These are phyloP conservation scores for Setipinna tenuifilis DNA, from an alignment of 2,797 vertebrate species.

Conservation along the genomic window DNA sequence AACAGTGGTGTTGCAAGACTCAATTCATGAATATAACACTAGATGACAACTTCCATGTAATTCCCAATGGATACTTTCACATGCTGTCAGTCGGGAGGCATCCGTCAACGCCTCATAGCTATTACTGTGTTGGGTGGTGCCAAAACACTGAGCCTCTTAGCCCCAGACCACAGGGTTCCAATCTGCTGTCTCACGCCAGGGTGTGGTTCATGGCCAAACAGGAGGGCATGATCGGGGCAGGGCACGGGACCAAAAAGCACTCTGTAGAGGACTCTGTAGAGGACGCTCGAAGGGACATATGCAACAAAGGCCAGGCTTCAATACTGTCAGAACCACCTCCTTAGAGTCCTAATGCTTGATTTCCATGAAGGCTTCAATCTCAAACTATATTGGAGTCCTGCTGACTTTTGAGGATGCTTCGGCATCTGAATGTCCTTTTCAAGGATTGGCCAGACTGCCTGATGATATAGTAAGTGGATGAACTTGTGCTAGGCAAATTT, in stretches of 20 bases:
- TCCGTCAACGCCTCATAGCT: not conserved
- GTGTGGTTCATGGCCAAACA: not conserved
- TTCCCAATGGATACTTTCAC: not conserved
- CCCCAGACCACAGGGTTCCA: constrained; percentile 17
- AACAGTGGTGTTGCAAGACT: not conserved
- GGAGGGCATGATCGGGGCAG: not conserved
- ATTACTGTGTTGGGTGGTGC: not conserved
- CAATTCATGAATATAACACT: not conserved
- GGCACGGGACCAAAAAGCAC: not conserved
- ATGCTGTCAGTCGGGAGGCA: not conserved
- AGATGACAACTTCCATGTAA: not conserved
- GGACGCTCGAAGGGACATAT: not conserved
- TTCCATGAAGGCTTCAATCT: not conserved
- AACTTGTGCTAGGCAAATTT: not conserved
- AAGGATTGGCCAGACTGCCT: not conserved
- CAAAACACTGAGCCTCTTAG: not conserved
- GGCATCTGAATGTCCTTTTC: not conserved
- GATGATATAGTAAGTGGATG: constrained; percentile 8
- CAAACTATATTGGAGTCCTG: not conserved
- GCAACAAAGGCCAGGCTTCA: not conserved
- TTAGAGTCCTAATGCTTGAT: not conserved
- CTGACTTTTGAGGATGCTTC: not conserved
- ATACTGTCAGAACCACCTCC: not conserved
- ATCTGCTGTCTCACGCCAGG: constrained; percentile 23
- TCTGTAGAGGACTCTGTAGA: not conserved